Evolutionary conservation across 2,797 vertebrate genomes (phyloP).

Genomic region (Ceyx erithaca): DNA sequence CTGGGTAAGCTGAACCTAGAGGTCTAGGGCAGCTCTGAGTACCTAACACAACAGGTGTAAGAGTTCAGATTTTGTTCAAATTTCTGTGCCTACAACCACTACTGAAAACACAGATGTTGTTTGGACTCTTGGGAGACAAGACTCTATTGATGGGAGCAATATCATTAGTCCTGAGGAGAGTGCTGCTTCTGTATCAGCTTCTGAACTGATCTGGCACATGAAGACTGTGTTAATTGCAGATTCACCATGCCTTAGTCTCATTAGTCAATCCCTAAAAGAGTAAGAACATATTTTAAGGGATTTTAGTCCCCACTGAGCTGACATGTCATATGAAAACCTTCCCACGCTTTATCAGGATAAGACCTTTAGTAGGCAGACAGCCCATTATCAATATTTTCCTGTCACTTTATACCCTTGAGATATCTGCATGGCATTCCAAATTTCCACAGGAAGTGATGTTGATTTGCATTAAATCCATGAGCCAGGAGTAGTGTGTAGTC

Average conservation of each 20-base stretch:
- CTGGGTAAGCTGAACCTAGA: neutral
- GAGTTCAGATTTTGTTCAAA: fast-evolving
- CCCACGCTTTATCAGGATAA: neutral
- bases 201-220: neutral
- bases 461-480: too few species aligned
- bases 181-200: neutral
- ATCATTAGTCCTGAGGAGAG: neutral
- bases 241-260: neutral
- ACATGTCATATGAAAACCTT: neutral
- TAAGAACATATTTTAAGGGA: fast-evolving
- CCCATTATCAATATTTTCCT: too few species aligned
- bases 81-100: neutral
- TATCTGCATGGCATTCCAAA: too few species aligned
- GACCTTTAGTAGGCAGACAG: neutral
- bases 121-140: neutral
- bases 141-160: too few species aligned
- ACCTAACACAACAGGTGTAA: fast-evolving
- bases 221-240: neutral
- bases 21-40: neutral
- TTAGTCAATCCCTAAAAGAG: neutral
- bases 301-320: neutral
- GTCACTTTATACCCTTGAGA: too few species aligned
- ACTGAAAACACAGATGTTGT: neutral
- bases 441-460: too few species aligned
- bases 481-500: too few species aligned